phyloP scores from a whole-genome alignment of 2,888 invertebrate genomes.

The Agrenia bidenticulata region DNA sequence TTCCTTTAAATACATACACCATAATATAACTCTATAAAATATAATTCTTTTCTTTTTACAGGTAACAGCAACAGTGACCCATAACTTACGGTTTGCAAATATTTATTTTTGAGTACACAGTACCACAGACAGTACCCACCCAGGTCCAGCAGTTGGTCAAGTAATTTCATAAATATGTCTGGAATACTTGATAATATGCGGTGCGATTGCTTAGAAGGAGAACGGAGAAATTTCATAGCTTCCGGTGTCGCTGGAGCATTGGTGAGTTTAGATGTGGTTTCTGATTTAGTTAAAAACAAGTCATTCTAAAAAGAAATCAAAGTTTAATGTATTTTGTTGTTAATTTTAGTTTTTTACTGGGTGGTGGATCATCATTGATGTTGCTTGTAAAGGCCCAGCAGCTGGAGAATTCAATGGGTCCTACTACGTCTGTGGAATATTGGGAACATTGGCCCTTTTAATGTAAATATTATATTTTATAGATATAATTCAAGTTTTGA shows the following conservation, averaged over 20 bases:
- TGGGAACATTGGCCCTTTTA: conserved; percentile 88
- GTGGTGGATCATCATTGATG: conserved; percentile 98
- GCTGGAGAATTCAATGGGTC: conserved; percentile 61
- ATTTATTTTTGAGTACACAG: too few relatives aligned
- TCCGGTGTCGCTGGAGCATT: conserved; percentile 82
- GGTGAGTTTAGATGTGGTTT: conserved; percentile 71
- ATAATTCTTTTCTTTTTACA: too few relatives aligned
- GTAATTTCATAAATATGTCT: conserved; percentile 59
- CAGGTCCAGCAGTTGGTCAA: too few relatives aligned
- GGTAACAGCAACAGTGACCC: too few relatives aligned
- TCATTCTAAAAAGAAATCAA: not conserved
- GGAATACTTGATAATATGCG: conserved; percentile 73
- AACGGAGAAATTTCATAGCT: conserved; percentile 81
- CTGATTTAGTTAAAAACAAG: not conserved
- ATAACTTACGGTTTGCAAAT: too few relatives aligned
- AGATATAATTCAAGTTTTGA: too few relatives aligned
- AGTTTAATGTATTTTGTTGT: not conserved
- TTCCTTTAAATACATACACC: too few relatives aligned
- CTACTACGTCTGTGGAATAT: conserved; percentile 88
- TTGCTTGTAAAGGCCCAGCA: conserved; percentile 66
- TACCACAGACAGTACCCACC: too few relatives aligned
- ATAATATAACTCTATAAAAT: too few relatives aligned
- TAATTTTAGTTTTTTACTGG: conserved; percentile 82
- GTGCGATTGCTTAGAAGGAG: conserved; percentile 74
- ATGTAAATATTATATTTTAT: too few relatives aligned